Evolutionary conservation across 2,797 vertebrate genomes (phyloP), one percentile per base, ranked within the genome.

Genomic region (Eulemur rubriventer): DNA sequence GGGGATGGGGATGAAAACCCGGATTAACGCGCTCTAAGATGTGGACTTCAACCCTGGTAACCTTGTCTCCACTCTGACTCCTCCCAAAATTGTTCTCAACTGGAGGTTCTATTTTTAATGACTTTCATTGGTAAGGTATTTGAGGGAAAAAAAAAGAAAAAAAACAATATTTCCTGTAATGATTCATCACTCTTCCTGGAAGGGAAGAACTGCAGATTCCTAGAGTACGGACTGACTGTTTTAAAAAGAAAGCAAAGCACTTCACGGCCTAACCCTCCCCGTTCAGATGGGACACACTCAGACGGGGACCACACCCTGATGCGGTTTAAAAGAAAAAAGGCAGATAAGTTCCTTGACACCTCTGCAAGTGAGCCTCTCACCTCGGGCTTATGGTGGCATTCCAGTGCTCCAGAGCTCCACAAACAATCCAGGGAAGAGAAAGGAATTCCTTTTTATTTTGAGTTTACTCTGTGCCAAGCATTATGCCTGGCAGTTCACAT

Each of bases 171-270:
- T 87, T 95, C 82, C 83, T 87, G 52, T 61, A 65, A 91, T 89
- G 91, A 95, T 76, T 97, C 89, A 94, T 73, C 33, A 43, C 18
- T 94, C 55, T 93, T 80, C 91, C 89, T 84, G 86, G 89, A 96
- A 81, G 63, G 80, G 89, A 91, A 93, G 86, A 83, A n/a, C 4
- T 2, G 35, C 48, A 18, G 13, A 86, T 88, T 90, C 93, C 96
- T 94, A 69, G 91, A 97, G 61, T 65, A 89, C 73, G 22, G 20
- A 22, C 33, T 76, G 43, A 80, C 79, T 73, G 70, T 59, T 95
- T 85, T 75, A 35, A 73, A 92, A 84, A 86, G 24, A 72, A 93
- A 92, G n/a, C 13, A 13, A 50, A n/a, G 35, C 22, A 43, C 33
- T 57, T 5, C 38, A 2, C 12, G 7, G 20, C 91, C 61, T 63